Evolutionary conservation across 2,797 vertebrate genomes (phyloP).

Genomic region (Brotula barbata): DNA sequence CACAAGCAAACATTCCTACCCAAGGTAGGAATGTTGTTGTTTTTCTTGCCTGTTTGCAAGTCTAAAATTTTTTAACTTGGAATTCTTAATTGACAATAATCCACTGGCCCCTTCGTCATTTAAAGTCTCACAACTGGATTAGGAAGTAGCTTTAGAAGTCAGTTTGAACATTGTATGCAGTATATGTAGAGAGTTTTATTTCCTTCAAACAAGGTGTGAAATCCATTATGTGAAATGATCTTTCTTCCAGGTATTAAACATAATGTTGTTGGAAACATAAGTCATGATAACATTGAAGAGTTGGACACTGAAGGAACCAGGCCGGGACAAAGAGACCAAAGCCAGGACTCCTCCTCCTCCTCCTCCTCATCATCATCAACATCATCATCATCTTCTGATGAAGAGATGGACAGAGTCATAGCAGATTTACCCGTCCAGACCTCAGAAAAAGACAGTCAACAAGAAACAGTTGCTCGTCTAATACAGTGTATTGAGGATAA

Average conservation of each 20-base stretch:
- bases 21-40: too few species aligned
- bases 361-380: too few species aligned
- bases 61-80: background rate
- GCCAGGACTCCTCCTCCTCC: background rate
- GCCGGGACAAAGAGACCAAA: background rate
- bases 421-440: background rate
- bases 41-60: too few species aligned
- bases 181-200: too few species aligned
- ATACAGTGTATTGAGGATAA: conserved; percentile 14
- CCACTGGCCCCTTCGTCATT: background rate
- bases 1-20: background rate
- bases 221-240: background rate
- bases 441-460: background rate
- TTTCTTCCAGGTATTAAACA: background rate
- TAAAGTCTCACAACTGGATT: too few species aligned
- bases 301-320: background rate
- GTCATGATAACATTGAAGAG: background rate
- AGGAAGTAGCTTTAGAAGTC: too few species aligned
- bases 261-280: background rate
- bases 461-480: conserved; percentile 6
- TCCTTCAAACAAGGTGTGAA: background rate
- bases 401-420: background rate
- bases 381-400: background rate
- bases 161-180: too few species aligned
- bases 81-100: too few species aligned